Conservation (phyloP, 1,140 invertebrate genomes). For the Lucilia cuprina region DNA sequence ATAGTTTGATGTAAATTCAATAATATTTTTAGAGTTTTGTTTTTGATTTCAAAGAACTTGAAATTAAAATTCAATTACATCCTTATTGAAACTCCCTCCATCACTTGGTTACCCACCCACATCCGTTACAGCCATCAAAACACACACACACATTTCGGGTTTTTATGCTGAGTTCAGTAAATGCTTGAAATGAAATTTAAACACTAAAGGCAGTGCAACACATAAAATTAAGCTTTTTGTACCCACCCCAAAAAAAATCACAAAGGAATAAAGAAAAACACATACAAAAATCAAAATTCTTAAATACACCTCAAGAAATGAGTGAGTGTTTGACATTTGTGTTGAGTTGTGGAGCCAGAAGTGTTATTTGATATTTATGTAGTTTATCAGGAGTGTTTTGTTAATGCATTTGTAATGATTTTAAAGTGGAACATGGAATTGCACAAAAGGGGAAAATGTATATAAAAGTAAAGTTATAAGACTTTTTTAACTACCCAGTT, state of each 20-base stretch:
- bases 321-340: neutral
- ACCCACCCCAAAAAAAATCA: neutral
- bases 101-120: neutral
- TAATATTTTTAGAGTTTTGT: slow-evolving; percentile 23
- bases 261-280: neutral
- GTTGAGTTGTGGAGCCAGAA: no score
- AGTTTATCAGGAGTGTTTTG: no score
- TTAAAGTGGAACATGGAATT: no score
- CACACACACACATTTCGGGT: neutral
- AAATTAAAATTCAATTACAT: slow-evolving; percentile 30
- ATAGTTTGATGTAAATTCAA: slow-evolving; percentile 34
- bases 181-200: slow-evolving; percentile 19
- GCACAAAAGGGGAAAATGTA: no score
- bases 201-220: slow-evolving; percentile 10
- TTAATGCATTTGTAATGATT: no score
- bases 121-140: slow-evolving; percentile 3
- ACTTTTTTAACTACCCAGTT: no score
- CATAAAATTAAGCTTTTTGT: neutral
- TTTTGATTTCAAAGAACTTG: slow-evolving; percentile 32
- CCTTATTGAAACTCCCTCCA: neutral
- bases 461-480: no score
- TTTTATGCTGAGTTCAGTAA: neutral
- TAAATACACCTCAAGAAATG: neutral
- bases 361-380: no score
- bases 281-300: neutral